Percentiles rank a stretch among this genome's conserved stretches.
phyloP scores from a whole-genome alignment of 2,113 vertebrate genomes.

The Tursiops truncatus region DNA sequence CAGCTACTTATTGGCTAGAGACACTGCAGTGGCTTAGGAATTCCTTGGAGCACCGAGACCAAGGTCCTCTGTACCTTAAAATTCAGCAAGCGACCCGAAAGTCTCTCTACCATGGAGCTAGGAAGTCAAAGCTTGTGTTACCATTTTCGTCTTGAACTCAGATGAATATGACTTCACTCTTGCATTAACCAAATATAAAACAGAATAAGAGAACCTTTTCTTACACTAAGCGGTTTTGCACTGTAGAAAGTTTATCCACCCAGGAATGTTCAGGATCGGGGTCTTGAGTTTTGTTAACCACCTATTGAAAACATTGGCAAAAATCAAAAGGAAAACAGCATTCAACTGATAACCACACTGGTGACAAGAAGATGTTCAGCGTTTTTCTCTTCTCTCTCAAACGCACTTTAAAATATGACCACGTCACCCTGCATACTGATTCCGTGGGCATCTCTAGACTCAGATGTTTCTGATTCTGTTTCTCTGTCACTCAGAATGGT shows the following conservation, averaged over 20 bases:
- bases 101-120: neutral
- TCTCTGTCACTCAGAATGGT: neutral
- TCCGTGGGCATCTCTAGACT: neutral
- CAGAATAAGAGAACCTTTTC: slow-evolving; percentile 56
- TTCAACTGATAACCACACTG: neutral
- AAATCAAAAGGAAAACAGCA: neutral
- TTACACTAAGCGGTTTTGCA: slow-evolving; percentile 87
- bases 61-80: neutral
- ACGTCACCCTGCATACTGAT: neutral
- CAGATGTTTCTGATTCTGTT: neutral
- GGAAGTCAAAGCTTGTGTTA: neutral
- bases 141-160: neutral
- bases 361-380: neutral
- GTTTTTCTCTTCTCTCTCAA: neutral
- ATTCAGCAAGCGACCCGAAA: neutral
- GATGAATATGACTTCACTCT: neutral
- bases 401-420: neutral
- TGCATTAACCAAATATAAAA: neutral
- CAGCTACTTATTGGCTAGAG: neutral
- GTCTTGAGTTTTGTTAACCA: slow-evolving; percentile 79
- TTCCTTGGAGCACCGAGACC: neutral
- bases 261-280: slow-evolving; percentile 83
- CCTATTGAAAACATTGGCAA: slow-evolving; percentile 78
- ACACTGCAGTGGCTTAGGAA: neutral
- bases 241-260: slow-evolving; percentile 86